Base-by-base conservation (phyloP, 30 jellyfish, hydroid and myxozoan species). In the Nemopilema nomurai region DNA sequence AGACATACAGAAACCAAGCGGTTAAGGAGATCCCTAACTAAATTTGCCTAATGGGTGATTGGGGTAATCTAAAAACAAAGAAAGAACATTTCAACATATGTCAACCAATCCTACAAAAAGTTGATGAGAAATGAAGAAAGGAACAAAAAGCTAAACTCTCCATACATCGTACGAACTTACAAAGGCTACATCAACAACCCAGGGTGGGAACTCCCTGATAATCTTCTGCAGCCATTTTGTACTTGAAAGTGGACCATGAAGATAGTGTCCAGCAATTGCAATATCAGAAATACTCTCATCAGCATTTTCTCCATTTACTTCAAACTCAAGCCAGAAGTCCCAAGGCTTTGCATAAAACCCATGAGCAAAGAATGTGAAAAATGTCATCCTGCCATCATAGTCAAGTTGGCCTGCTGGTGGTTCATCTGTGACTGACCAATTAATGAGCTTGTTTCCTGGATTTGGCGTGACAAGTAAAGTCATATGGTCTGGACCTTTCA, bases 301-400 rank as follows among this genome's bases (percentile, higher is more conserved):
- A 20, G 63, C 84, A 0, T 28, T 51, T 3, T 52, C 87, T 26
- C 89, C 62, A 30, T 49, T 53, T 19, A 88, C 97, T 90, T 85
- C 87, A 76, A 94, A 89, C 26, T 94, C 99, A 67, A 94, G 75
- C 99, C 99, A 94, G 70, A 94, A 94, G 41, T 89, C 85, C 99
- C 99, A 94, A 28, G 94, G 92, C 24, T 74, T 72, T 6, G 97
- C 75, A 81, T 94, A 80, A 82, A 76, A 94, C 1, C 99, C 99
- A 85, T 82, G 94, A 0, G 96, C 70, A 57, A 50, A 86, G 66
- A 76, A 85, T 21, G 94, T 82, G 67, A 52, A 86, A 66, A 69
- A 77, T 23, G 95, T 69, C 41, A 73, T 70, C 79, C 92, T 77
- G 29, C 99, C 92, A 62, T 89, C 90, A 77, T 63, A 67, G 62